Percentiles rank a stretch among this genome's conserved stretches.
phyloP scores from a whole-genome alignment of 2,888 invertebrate species.

The Drosophila neutralis region DNA sequence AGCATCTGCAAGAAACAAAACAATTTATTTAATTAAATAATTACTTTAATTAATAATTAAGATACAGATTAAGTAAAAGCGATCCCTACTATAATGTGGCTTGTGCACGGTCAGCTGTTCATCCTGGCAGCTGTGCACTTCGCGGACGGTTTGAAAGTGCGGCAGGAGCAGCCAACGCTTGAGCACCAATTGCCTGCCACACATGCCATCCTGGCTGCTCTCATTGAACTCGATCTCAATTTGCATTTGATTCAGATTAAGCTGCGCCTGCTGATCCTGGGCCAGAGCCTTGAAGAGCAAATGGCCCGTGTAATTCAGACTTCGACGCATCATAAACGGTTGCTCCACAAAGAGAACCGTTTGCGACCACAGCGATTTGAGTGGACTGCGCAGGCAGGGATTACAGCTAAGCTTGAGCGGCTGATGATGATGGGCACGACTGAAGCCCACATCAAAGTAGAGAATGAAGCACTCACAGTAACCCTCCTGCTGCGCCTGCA shows the following conservation, averaged over 20 bases:
- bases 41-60: too few species aligned
- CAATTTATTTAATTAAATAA: background rate
- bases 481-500: constrained; percentile 41
- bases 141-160: constrained; percentile 35
- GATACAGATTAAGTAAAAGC: background rate
- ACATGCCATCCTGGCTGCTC: background rate
- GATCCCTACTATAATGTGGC: background rate
- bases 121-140: constrained; percentile 63
- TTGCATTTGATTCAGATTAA: constrained; percentile 45
- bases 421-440: constrained; percentile 47
- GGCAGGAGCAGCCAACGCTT: constrained; percentile 57
- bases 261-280: background rate
- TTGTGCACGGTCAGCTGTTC: background rate
- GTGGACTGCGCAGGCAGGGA: constrained; percentile 38
- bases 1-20: constrained; percentile 86
- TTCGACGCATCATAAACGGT: constrained; percentile 50
- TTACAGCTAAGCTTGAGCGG: constrained; percentile 51
- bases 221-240: constrained; percentile 47
- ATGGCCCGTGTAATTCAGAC: constrained; percentile 43
- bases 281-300: constrained; percentile 26
- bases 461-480: constrained; percentile 56
- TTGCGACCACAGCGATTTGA: constrained; percentile 58
- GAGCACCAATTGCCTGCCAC: constrained; percentile 17
- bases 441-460: constrained; percentile 68
- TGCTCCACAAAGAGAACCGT: constrained; percentile 60